phyloP scores from a whole-genome alignment of 2,888 invertebrate genomes.

The Selenia dentaria region DNA sequence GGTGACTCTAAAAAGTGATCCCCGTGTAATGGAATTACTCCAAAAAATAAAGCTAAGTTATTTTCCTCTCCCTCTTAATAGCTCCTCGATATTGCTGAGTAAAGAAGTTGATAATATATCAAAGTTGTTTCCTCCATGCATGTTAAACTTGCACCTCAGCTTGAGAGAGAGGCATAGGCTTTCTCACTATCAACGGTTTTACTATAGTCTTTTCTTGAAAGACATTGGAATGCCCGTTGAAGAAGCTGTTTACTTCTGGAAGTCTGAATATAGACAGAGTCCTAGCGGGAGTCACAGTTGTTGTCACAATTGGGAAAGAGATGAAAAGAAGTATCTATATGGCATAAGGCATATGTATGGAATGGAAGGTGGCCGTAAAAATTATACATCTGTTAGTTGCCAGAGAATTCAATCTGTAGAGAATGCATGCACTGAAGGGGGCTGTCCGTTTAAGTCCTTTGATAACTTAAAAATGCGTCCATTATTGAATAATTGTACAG shows the following conservation, averaged over 20 bases:
- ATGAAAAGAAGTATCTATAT: slow-evolving; percentile 86
- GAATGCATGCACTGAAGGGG: slow-evolving; percentile 82
- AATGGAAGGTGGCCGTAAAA: slow-evolving; percentile 87
- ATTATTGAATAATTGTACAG: slow-evolving; percentile 50
- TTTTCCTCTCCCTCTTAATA: slow-evolving; percentile 33
- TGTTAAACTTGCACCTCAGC: slow-evolving; percentile 84
- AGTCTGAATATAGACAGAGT: slow-evolving; percentile 84
- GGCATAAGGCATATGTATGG: slow-evolving; percentile 90
- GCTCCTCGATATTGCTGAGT: slow-evolving; percentile 44
- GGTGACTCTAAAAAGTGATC: slow-evolving; percentile 54
- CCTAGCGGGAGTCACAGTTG: slow-evolving; percentile 76
- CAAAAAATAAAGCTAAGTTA: slow-evolving; percentile 49
- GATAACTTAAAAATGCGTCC: slow-evolving; percentile 66
- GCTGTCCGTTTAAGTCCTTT: slow-evolving; percentile 87
- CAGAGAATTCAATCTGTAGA: slow-evolving; percentile 81
- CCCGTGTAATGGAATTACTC: slow-evolving; percentile 61
- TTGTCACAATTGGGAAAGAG: slow-evolving; percentile 86
- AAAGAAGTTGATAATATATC: slow-evolving; percentile 69
- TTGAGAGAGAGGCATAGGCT: slow-evolving; percentile 85
- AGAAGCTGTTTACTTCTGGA: slow-evolving; percentile 87
- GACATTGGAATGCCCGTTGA: slow-evolving; percentile 88
- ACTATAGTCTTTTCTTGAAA: slow-evolving; percentile 89
- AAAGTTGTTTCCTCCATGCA: slow-evolving; percentile 86
- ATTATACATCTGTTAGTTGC: slow-evolving; percentile 86
- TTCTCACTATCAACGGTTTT: slow-evolving; percentile 86